Evolutionary conservation across 1,140 invertebrate species (phyloP).

Genomic region (Pinna nobilis): DNA sequence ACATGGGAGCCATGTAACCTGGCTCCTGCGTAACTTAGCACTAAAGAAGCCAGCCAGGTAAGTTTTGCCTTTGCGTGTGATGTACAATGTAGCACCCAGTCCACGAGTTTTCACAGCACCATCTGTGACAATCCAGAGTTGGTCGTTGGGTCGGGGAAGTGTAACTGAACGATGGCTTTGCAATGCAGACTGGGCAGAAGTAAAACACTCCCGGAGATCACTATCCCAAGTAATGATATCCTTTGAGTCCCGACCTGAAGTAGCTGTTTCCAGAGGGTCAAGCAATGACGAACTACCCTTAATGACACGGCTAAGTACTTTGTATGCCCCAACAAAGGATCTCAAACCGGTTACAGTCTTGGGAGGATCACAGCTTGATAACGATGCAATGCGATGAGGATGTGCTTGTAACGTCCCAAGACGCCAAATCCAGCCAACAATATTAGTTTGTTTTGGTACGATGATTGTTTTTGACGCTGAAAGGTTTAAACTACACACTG

Average conservation of each 20-base stretch:
- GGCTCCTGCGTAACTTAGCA: conserved; percentile 29
- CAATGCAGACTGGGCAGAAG: conserved; percentile 5
- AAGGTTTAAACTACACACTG: conserved; percentile 18
- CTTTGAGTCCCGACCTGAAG: conserved; percentile 13
- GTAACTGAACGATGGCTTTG: conserved; percentile 21
- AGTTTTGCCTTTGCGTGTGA: conserved; percentile 7
- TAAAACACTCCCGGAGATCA: background rate
- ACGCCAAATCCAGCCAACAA: conserved; percentile 43
- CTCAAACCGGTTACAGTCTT: conserved; percentile 28
- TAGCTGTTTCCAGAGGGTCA: conserved; percentile 10
- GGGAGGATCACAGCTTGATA: conserved; percentile 27
- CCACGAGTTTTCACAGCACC: conserved; percentile 26
- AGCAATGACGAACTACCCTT: conserved; percentile 1
- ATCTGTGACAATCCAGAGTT: conserved; percentile 44
- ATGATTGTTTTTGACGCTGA: conserved; percentile 38
- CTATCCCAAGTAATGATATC: conserved; percentile 33
- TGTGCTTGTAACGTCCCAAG: conserved; percentile 32
- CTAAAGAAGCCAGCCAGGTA: conserved; percentile 37
- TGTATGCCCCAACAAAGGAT: conserved; percentile 46
- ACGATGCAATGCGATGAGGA: conserved; percentile 31
- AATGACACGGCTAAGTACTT: conserved; percentile 27
- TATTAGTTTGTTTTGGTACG: conserved; percentile 29
- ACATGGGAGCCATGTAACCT: conserved; percentile 41
- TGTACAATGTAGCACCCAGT: conserved; percentile 38
- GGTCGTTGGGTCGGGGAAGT: conserved; percentile 34